phyloP scores from a whole-genome alignment of 2,797 vertebrate genomes.

The Erethizon dorsatum region DNA sequence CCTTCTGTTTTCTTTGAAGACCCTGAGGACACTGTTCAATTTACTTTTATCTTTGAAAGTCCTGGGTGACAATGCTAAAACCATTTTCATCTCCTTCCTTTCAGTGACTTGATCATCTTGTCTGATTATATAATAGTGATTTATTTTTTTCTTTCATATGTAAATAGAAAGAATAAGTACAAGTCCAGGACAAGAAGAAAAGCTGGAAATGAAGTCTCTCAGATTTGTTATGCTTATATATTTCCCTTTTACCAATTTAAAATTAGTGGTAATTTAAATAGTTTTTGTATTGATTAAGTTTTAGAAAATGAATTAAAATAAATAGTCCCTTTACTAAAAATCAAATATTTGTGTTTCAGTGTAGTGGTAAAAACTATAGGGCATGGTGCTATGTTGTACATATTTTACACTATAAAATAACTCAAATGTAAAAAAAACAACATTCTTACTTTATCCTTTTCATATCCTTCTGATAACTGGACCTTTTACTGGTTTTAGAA shows the following conservation, averaged over 20 bases:
- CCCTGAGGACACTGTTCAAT: not conserved
- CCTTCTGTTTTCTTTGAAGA: not conserved
- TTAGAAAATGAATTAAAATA: not conserved
- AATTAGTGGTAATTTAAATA: not conserved
- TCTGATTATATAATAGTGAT: not conserved
- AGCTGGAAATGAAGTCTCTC: too few species aligned
- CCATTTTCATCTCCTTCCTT: not conserved
- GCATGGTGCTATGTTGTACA: not conserved
- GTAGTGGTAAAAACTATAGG: not conserved
- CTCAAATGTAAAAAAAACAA: not conserved
- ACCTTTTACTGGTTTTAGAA: not conserved
- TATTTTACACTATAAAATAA: not conserved
- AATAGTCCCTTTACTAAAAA: not conserved
- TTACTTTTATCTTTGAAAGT: not conserved
- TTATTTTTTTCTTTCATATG: too few species aligned
- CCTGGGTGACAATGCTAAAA: not conserved
- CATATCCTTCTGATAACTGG: not conserved
- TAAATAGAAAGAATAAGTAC: not conserved
- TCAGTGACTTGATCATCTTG: not conserved
- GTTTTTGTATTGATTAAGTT: not conserved
- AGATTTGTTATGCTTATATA: not conserved
- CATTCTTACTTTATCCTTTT: not conserved
- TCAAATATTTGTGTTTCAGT: not conserved
- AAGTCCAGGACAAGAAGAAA: not conserved
- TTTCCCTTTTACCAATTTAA: not conserved